phyloP scores from a whole-genome alignment of 2,888 invertebrate species.

The Baronia brevicornis region DNA sequence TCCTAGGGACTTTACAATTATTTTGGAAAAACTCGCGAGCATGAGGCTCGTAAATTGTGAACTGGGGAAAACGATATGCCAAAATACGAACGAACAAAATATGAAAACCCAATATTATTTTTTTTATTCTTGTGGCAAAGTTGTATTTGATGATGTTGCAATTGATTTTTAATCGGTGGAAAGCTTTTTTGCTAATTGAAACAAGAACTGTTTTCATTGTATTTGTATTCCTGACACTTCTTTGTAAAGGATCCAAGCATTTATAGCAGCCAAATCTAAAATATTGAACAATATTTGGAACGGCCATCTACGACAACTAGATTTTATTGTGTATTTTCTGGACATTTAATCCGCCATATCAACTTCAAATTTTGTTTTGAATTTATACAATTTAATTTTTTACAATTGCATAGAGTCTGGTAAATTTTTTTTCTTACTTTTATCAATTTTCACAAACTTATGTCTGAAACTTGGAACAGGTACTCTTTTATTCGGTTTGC shows the following conservation, averaged over 20 bases:
- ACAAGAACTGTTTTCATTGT: background rate
- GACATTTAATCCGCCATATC: constrained; percentile 11
- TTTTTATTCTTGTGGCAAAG: no score
- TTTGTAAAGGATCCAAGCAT: background rate
- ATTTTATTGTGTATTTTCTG: constrained; percentile 6
- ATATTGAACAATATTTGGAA: constrained; percentile 12
- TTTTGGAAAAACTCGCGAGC: no score
- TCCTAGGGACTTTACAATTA: no score
- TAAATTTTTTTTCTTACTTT: constrained; percentile 1
- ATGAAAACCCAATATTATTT: no score
- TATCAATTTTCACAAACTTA: constrained; percentile 2
- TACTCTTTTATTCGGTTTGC: constrained; percentile 1
- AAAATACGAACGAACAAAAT: no score
- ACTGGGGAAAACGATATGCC: no score
- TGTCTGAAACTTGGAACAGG: constrained; percentile 1
- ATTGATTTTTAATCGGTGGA: background rate
- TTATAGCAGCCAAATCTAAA: constrained; percentile 6
- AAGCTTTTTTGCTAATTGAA: background rate
- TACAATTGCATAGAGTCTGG: constrained; percentile 1
- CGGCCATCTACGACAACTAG: constrained; percentile 9
- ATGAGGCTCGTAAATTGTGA: no score
- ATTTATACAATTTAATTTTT: no score
- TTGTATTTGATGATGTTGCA: no score
- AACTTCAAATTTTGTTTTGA: constrained; percentile 9
- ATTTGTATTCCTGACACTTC: background rate